These are phyloP conservation scores for Periophthalmodon schlosseri DNA, from an alignment of 2,113 vertebrate genomes.

Conservation along the genomic window DNA sequence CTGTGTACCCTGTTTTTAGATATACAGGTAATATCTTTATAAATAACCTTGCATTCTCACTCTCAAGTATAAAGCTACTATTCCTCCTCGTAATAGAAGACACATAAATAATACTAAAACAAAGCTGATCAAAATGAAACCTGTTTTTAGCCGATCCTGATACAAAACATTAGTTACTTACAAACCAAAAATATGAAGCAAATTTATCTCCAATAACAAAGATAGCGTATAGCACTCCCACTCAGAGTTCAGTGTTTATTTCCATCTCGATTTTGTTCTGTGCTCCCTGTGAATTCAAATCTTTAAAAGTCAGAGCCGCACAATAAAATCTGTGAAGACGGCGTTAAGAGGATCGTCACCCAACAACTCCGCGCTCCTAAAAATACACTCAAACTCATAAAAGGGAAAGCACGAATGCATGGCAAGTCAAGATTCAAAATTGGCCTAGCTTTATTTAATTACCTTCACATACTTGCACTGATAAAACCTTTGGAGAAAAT, in stretches of 20 bases:
- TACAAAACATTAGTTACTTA: not conserved
- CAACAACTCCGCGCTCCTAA: slow-evolving; percentile 40
- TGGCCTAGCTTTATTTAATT: slow-evolving; percentile 54
- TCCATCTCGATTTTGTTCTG: slow-evolving; percentile 38
- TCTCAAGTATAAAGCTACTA: not conserved
- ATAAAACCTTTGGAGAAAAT: slow-evolving; percentile 43
- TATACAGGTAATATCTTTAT: not conserved
- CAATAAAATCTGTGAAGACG: slow-evolving; percentile 47
- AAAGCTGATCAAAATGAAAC: not conserved
- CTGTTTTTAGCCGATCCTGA: not conserved
- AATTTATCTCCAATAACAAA: not conserved
- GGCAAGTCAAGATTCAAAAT: slow-evolving; percentile 44
- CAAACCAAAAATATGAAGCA: not conserved
- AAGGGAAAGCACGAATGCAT: slow-evolving; percentile 13
- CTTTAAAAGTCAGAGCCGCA: slow-evolving; percentile 15
- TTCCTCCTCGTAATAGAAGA: not conserved
- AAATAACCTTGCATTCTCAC: not conserved
- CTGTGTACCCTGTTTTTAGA: no score
- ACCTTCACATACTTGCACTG: slow-evolving; percentile 46
- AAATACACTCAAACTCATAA: slow-evolving; percentile 53
- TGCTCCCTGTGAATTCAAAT: slow-evolving; percentile 25
- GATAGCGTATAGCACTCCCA: not conserved
- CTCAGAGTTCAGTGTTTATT: slow-evolving; percentile 32
- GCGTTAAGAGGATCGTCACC: slow-evolving; percentile 56
- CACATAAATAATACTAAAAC: not conserved